A percentile compares a stretch with the other conserved stretches of the same genome.
phyloP scores from a whole-genome alignment of 2,888 invertebrate genomes.

The Malacosoma neustria region DNA sequence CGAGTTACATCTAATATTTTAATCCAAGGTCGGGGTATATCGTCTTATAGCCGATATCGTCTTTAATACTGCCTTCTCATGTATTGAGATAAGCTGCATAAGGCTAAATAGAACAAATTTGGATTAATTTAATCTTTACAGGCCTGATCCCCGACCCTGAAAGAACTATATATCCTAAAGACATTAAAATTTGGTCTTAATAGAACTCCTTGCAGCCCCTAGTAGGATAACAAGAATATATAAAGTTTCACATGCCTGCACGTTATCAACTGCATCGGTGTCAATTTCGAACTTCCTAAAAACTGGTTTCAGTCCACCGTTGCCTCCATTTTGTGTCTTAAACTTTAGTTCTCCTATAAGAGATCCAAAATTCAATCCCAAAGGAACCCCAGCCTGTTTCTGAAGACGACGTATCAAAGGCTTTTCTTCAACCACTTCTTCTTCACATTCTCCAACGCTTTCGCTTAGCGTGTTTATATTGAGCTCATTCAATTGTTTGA shows the following conservation, averaged over 20 bases:
- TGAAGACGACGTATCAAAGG: constrained; percentile 44
- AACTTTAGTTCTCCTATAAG: constrained; percentile 62
- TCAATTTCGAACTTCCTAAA: constrained; percentile 60
- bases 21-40: too few species aligned
- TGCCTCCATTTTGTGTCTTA: constrained; percentile 49
- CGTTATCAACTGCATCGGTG: constrained; percentile 33
- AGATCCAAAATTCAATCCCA: constrained; percentile 57
- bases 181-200: too few species aligned
- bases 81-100: too few species aligned
- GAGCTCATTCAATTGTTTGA: constrained; percentile 27
- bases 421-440: constrained; percentile 24
- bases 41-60: too few species aligned
- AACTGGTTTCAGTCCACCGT: constrained; percentile 55
- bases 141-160: too few species aligned
- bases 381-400: constrained; percentile 47
- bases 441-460: constrained; percentile 9
- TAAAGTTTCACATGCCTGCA: constrained; percentile 47
- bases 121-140: too few species aligned
- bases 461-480: constrained; percentile 13
- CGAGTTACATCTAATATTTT: too few species aligned
- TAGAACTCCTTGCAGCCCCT: constrained; percentile 15
- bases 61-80: too few species aligned
- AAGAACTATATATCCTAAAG: too few species aligned
- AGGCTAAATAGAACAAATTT: too few species aligned
- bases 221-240: constrained; percentile 4